Conservation (phyloP, 1,140 invertebrate genomes). For the Drosophila watanabei region DNA sequence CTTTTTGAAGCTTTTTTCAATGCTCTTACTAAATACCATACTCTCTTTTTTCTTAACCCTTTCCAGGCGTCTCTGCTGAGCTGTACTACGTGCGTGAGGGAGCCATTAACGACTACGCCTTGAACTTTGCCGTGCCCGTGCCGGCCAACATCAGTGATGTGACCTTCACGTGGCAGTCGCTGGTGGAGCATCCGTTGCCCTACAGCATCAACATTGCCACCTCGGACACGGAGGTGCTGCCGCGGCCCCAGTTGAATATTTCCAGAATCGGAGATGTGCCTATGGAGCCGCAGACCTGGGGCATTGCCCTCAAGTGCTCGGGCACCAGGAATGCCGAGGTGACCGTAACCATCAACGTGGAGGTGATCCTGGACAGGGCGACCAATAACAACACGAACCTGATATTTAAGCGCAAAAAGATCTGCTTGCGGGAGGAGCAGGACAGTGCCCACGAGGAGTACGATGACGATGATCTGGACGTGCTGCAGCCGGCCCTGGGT, state of each 20-base stretch:
- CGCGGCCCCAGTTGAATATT: conserved; percentile 92
- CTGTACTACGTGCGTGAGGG: conserved; percentile 95
- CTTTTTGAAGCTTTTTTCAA: neutral
- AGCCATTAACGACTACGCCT: conserved; percentile 93
- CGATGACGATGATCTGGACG: conserved; percentile 63
- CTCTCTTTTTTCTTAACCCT: neutral
- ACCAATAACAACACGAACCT: conserved; percentile 90
- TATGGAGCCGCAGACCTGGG: conserved; percentile 92
- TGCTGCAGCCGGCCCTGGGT: conserved; percentile 58
- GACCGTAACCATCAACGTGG: conserved; percentile 93
- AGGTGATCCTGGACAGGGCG: conserved; percentile 90
- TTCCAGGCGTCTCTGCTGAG: conserved; percentile 93
- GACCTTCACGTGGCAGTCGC: conserved; percentile 95
- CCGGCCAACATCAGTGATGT: conserved; percentile 92
- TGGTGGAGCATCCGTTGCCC: conserved; percentile 90
- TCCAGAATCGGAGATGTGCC: conserved; percentile 92
- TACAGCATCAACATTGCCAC: conserved; percentile 93
- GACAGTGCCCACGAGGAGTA: conserved; percentile 76
- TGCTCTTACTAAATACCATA: conserved; percentile 6
- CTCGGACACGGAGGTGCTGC: conserved; percentile 91
- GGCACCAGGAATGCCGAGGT: conserved; percentile 93
- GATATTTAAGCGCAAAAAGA: conserved; percentile 93
- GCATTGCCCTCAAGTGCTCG: conserved; percentile 92
- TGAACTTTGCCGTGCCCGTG: conserved; percentile 94
- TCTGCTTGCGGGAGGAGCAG: conserved; percentile 87